These are phyloP conservation scores for Panopea generosa DNA, from an alignment of 2,888 invertebrate genomes.

Conservation along the genomic window DNA sequence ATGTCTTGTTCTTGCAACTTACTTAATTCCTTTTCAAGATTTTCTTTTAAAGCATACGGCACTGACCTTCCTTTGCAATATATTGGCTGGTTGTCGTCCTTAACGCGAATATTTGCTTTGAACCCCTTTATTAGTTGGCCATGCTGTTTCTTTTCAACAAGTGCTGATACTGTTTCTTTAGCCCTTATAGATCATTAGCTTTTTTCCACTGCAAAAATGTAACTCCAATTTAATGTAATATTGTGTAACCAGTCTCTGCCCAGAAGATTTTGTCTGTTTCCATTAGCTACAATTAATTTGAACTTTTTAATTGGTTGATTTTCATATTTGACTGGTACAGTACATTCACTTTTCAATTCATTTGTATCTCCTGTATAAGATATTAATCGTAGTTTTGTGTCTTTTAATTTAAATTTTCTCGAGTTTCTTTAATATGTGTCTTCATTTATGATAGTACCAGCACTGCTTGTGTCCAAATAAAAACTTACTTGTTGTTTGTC, in stretches of 20 bases:
- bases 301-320: background rate
- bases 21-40: conserved; percentile 36
- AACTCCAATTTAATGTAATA: conserved; percentile 9
- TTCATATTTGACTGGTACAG: background rate
- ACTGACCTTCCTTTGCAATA: no score
- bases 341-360: background rate
- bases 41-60: no score
- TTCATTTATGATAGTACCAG: background rate
- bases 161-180: conserved; percentile 6
- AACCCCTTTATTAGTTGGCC: conserved; percentile 15
- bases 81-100: conserved; percentile 21
- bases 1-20: conserved; percentile 24
- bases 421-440: background rate
- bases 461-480: conserved; percentile 6
- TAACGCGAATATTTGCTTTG: conserved; percentile 6
- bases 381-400: background rate
- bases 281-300: conserved; percentile 4
- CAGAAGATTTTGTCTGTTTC: conserved; percentile 2
- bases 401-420: background rate
- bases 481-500: background rate
- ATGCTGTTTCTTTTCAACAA: conserved; percentile 21
- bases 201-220: background rate
- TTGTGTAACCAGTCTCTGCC: conserved; percentile 9
- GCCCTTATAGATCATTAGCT: conserved; percentile 1
- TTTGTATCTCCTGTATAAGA: conserved; percentile 11